Evolutionary conservation across 2,113 vertebrate genomes (phyloP), one percentile per base, ranked within the genome.

Genomic region (Cavia porcellus): DNA sequence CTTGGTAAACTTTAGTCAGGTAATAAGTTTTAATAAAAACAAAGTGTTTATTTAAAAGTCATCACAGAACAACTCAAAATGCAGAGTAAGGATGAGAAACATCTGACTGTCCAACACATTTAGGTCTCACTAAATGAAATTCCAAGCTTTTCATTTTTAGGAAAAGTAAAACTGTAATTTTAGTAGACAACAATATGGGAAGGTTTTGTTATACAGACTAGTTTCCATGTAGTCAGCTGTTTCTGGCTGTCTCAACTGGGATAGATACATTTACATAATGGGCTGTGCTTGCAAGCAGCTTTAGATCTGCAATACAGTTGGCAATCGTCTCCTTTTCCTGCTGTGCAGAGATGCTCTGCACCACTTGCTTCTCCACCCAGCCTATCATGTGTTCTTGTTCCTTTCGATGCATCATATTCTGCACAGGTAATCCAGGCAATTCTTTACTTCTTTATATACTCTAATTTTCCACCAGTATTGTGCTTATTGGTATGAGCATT

Each of bases 251-350:
- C 64, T 87, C 59, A 70, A 52, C 0, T n/a, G 47, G 84, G 84
- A 92, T 0, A 35, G 77, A 79, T 8, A 45, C n/a, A 61, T 96
- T 97, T 92, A 97, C 92, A 97, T 24, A 88, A 97, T 42, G 38
- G 95, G 86, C 98, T 17, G 96, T 35, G 99, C 98, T 15, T 98
- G 99, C 99, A 72, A 99, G 97, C 0, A 97, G 96, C 97, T 99
- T 99, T 96, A 99, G 99, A 97, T 99, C 99, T 87, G 98, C 28
- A 96, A 99, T 99, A 98, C 99, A 99, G 98, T 99, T 99, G 61
- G 99, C 98, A 74, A 99, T 99, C 89, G 99, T 99, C 64, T 99
- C 99, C 90, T 99, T 99, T 95, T 99, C 99, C 99, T 99, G 98
- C n/a, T n/a, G n/a, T n/a, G n/a, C n/a, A n/a, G n/a, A n/a, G n/a